Base-by-base conservation (phyloP, 2,113 vertebrate species). In the Poecile atricapillus region DNA sequence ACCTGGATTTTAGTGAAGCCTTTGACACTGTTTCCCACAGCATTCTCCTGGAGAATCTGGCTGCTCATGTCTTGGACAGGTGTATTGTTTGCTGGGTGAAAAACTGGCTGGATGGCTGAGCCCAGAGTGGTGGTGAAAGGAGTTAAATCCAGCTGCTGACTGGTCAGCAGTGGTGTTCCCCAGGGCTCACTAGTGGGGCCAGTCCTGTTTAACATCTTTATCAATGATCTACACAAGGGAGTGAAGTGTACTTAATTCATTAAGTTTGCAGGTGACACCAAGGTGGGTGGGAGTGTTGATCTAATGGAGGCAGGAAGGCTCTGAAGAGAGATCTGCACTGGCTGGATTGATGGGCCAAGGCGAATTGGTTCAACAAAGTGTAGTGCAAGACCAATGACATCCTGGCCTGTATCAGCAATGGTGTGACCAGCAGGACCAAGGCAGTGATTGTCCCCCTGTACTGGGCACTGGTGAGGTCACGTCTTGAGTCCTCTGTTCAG, bases 391-490 rank as follows among this genome's bases (percentile, higher is more conserved):
- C 35, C 35, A 41, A 0, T 9, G 9, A 1, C 73, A 44, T n/a
- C 67, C 28, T 74, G 33, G 28, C 9, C 35, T 74, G 24, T 1
- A 23, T 62, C 53, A 74, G 24, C 58, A 30, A 0, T 6, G 11
- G 44, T 71, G 44, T 52, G 65, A 14, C 27, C 68, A 70, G 9
- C 15, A 44, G 35, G 31, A 16, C 1, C 22, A 21, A 2, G 20
- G 15, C 80, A 59, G 33, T 1, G 44, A 39, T 0, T 3, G 3
- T 52, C 5, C 9, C 35, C 7, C 64, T 71, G 33, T 59, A 1
- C 24, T 59, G 0, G 0, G 11, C 52, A 11, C 24, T 71, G 44
- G 0, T 71, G 81, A 58, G 65, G 33, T 5, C 17, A 2, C 88
- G 46, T 4, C 44, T 65, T 3, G 0, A n/a, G 37, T 25, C 20